Conservation (phyloP, 37 sponge, comb jelly and placozoan genomes). For the Mnemiopsis leidyi region DNA sequence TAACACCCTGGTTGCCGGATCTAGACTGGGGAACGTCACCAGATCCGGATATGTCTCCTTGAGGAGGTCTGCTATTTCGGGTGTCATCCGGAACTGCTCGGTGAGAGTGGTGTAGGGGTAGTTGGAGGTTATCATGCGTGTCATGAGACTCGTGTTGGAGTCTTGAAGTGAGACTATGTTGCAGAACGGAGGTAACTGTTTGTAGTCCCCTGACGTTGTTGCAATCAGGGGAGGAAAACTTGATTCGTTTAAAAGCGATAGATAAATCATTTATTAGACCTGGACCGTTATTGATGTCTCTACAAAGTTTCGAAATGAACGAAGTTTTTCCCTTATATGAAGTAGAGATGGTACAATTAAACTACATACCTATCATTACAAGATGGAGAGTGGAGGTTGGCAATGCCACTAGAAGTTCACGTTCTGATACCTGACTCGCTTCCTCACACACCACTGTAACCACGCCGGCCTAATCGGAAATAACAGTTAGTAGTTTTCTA, state of each 20-base stretch:
- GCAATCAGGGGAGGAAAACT: no score
- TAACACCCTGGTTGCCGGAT: not conserved
- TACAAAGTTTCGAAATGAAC: no score
- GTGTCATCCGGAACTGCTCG: slow-evolving; percentile 42
- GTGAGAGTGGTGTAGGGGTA: not conserved
- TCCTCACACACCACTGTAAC: slow-evolving; percentile 61
- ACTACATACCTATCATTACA: slow-evolving; percentile 1
- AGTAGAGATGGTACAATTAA: no score
- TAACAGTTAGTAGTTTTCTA: not conserved
- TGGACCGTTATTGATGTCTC: no score
- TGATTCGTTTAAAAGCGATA: no score
- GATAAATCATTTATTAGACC: no score
- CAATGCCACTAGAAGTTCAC: slow-evolving; percentile 31
- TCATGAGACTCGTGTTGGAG: slow-evolving; percentile 38
- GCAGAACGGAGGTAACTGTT: slow-evolving; percentile 44
- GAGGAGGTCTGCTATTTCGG: slow-evolving; percentile 25
- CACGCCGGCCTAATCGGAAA: not conserved
- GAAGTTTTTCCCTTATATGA: no score
- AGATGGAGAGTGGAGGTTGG: slow-evolving; percentile 36
- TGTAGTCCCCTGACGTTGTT: slow-evolving; percentile 33
- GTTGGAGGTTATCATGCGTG: not conserved
- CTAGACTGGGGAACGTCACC: not conserved
- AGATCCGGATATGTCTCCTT: not conserved
- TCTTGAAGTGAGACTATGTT: not conserved
- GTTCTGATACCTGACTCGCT: slow-evolving; percentile 37